Conservation (phyloP, 2,797 vertebrate species). For the Salmo trutta region DNA sequence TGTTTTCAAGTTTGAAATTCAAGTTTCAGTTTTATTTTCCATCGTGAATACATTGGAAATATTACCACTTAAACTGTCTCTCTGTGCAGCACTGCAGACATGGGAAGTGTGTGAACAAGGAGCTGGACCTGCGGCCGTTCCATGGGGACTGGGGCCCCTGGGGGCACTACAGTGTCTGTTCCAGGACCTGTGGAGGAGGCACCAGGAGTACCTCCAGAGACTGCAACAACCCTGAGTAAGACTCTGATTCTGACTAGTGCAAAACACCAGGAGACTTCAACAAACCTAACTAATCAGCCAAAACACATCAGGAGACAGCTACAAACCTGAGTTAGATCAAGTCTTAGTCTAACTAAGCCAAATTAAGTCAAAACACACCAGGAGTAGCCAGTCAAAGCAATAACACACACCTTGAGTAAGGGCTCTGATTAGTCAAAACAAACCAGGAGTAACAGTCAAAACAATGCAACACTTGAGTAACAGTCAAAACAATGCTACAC, state of each 20-base stretch:
- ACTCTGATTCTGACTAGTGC: constrained; percentile 28
- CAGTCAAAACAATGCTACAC: too few species aligned
- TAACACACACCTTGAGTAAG: neutral
- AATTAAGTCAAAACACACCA: neutral
- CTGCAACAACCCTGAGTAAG: constrained; percentile 95
- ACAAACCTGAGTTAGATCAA: constrained; percentile 88
- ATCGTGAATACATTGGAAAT: neutral
- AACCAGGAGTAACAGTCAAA: constrained; percentile 3
- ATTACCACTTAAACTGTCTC: constrained; percentile 12
- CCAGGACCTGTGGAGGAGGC: constrained; percentile 94
- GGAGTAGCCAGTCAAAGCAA: neutral
- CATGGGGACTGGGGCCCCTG: constrained; percentile 95
- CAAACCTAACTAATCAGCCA: neutral
- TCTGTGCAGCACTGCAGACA: constrained; percentile 86
- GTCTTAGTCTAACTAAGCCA: constrained; percentile 2
- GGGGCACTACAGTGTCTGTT: constrained; percentile 90
- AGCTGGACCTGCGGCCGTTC: constrained; percentile 83
- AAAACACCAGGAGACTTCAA: neutral
- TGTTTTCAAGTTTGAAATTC: constrained; percentile 1
- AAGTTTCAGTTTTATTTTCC: too few species aligned
- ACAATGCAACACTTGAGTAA: neutral
- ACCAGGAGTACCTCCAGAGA: constrained; percentile 87
- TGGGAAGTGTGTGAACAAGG: constrained; percentile 91
- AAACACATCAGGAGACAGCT: constrained; percentile 80
- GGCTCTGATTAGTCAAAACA: neutral